Conservation (phyloP, 2,113 vertebrate species). For the Conger conger region DNA sequence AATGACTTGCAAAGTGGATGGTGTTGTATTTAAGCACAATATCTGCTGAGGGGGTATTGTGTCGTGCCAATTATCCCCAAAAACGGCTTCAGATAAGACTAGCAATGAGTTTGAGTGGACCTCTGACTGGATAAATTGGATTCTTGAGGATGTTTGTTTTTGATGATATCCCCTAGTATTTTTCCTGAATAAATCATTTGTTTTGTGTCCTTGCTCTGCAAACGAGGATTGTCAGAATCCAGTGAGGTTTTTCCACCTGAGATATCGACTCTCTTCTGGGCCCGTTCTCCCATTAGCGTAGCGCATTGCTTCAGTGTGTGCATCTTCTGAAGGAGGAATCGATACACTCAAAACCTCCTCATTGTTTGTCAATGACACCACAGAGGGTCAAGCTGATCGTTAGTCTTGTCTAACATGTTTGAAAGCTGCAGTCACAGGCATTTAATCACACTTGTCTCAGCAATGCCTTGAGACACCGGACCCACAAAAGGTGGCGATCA, state of each 20-base stretch:
- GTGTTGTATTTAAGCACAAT: conserved; percentile 29
- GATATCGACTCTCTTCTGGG: background rate
- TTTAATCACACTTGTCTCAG: background rate
- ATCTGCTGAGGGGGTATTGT: conserved; percentile 14
- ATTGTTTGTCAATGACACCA: background rate
- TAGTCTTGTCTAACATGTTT: conserved; percentile 10
- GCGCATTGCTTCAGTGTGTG: background rate
- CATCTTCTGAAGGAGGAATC: background rate
- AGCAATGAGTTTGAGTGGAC: background rate
- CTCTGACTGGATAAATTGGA: background rate
- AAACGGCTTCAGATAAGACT: background rate
- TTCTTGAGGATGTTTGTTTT: background rate
- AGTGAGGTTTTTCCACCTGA: conserved; percentile 1
- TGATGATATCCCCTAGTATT: background rate
- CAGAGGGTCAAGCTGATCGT: background rate
- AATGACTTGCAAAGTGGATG: conserved; percentile 24
- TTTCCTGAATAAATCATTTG: background rate
- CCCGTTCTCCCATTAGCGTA: background rate
- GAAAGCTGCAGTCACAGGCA: background rate
- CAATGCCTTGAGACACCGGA: background rate
- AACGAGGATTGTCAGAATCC: conserved; percentile 3
- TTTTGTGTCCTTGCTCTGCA: background rate
- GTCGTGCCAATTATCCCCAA: conserved; percentile 25
- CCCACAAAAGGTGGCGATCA: background rate
- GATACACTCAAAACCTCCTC: background rate